Evolutionary conservation across 2,888 invertebrate genomes (phyloP), one percentile per base, ranked within the genome.

Genomic region (Lypha dubia): DNA sequence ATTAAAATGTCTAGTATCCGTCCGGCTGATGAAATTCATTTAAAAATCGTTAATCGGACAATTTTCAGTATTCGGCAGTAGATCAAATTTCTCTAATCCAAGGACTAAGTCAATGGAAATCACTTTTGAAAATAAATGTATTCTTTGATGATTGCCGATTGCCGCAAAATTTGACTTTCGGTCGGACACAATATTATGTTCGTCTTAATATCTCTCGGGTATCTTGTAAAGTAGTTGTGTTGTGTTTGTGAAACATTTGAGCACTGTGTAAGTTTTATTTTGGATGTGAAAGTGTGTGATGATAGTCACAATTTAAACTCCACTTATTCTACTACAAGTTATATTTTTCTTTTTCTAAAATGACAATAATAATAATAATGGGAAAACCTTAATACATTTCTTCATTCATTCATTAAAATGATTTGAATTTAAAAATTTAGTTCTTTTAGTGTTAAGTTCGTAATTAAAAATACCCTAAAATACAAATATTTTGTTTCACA

Each of bases 401-500:
- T n/a, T 49, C 58, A 60, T 15, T 22, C 15, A n/a, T 53, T 58
- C 32, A 70, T 20, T 13, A 49, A 77, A 67, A 68, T 73, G 9
- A 71, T 56, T 41, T 13, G 51, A 60, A 63, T 62, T 41, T 51
- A 62, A 53, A 53, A 60, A 63, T 62, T 41, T 51, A 62, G 60
- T 79, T 41, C 28, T 28, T 28, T 28, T 3, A 44, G 46, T 46
- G 38, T 53, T 56, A 41, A 41, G 20, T 49, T n/a, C n/a, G 17
- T 74, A 62, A 68, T 46, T 74, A 77, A 74, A 79, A 70, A 67
- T 79, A 83, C 75, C 70, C 74, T 77, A 74, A 75, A 71, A 70
- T 81, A 82, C 74, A 82, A 67, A 73, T 70, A 81, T 75, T 80
- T 83, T 63, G 51, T 79, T 82, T 85, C 85, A 85, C 85, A 83